A percentile compares a stretch with the other conserved stretches of the same genome.
Evolutionary conservation across 2,113 vertebrate species (phyloP).

Genomic region (Pseudonaja textilis): DNA sequence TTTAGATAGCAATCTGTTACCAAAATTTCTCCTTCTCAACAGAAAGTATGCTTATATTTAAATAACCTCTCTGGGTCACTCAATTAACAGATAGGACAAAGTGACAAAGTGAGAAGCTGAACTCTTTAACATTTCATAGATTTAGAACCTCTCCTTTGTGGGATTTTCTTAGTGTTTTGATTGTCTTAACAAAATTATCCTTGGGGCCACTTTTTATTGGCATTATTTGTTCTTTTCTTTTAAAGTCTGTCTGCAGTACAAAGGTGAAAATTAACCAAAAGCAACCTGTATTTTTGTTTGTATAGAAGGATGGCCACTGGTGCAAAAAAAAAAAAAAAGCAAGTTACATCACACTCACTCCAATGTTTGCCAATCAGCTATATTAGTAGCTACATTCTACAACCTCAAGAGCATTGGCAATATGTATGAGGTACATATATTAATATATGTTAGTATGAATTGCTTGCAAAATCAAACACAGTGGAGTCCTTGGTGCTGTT

Average conservation of each 20-base stretch:
- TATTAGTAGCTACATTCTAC: not conserved
- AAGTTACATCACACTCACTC: not conserved
- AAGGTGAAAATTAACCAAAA: not conserved
- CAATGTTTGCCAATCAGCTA: not conserved
- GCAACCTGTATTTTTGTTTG: not conserved
- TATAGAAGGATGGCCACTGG: not conserved
- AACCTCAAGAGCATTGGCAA: not conserved
- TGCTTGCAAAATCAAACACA: not conserved
- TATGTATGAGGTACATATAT: not conserved
- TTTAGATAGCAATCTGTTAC: not conserved
- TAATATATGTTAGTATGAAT: not conserved
- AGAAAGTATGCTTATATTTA: not conserved
- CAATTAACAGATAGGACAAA: not conserved
- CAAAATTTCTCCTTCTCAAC: not conserved
- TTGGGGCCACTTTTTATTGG: not conserved
- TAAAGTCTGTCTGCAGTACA: not conserved
- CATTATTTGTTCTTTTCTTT: not conserved
- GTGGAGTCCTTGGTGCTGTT: not conserved
- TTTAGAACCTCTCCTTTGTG: not conserved
- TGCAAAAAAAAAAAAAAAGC: not conserved
- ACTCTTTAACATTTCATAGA: not conserved
- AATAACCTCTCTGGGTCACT: not conserved
- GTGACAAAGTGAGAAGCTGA: not conserved
- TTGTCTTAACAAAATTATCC: not conserved
- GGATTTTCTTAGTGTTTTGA: not conserved